Evolutionary conservation across 2,113 vertebrate genomes (phyloP), one percentile per base, ranked within the genome.

Genomic region (Hippolais icterina): DNA sequence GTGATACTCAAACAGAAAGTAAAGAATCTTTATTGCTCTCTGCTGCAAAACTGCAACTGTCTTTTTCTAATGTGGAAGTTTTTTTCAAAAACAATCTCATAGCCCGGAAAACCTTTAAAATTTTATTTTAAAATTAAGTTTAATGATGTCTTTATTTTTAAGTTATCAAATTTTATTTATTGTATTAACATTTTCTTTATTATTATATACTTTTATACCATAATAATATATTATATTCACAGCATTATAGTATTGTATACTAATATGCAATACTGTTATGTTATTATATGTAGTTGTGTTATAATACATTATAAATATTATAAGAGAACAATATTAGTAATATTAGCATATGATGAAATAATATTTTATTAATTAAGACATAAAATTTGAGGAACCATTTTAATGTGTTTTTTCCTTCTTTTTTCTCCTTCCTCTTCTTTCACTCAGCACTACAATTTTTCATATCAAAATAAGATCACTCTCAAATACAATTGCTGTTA

Each of bases 31-130:
- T 63, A 37, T 53, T 78, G 13, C 4, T 89, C 3, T 80, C 53
- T 72, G 20, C 16, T 4, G 2, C 14, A 85, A 39, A 84, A 71
- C 4, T 41, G 17, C 9, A 47, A 16, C 16, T 42, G 5, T 35
- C 9, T 52, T 72, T 76, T 87, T 33, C 14, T 47, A 70, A 66
- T 16, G 2, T 33, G 4, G 3, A 3, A 0, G 0, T 6, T 8
- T 44, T 44, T 44, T 44, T 44, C 16, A 44, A 44, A 86, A 54
- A 63, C 21, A 49, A 11, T 54, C 6, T 56, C 23, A 33, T 28
- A 87, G 21, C 53, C 17, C 50, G 12, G 3, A 79, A 90, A 68
- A 56, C 14, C 1, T 25, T 61, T 47, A 6, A 15, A 39, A 28
- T 28, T 33, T 44, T 39, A 53, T 60, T 53, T 33, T 0, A 33